Conservation (phyloP, 2,888 invertebrate species). For the Trisateles emortualis region DNA sequence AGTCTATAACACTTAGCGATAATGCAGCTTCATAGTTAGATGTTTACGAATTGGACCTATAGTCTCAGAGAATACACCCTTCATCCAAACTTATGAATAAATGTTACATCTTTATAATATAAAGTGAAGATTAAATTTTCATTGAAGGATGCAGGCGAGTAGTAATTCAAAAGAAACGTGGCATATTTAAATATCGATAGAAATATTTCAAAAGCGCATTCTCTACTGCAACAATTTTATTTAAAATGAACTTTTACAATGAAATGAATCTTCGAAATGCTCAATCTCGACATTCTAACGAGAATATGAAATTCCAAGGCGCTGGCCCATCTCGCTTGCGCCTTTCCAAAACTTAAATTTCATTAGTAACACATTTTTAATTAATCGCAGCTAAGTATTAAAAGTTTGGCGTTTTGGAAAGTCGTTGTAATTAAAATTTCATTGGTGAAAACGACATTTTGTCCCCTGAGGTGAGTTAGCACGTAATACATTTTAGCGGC, state of each 20-base stretch:
- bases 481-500: constrained; percentile 36
- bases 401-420: constrained; percentile 61
- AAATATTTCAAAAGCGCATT: constrained; percentile 35
- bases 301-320: constrained; percentile 65
- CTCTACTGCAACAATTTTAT: constrained; percentile 34
- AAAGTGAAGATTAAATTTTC: background rate
- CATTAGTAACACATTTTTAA: constrained; percentile 69
- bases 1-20: too few relatives aligned
- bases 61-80: too few relatives aligned
- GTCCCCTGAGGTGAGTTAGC: constrained; percentile 42
- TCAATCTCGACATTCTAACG: constrained; percentile 57
- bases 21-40: too few relatives aligned
- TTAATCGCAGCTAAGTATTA: constrained; percentile 64
- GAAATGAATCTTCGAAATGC: constrained; percentile 51
- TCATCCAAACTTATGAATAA: too few relatives aligned
- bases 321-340: constrained; percentile 35
- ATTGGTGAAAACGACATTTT: constrained; percentile 54
- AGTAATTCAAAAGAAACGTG: background rate
- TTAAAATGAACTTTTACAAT: constrained; percentile 50
- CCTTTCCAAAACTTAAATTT: constrained; percentile 61
- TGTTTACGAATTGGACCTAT: too few relatives aligned
- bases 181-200: constrained; percentile 7
- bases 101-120: too few relatives aligned
- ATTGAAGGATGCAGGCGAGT: background rate
- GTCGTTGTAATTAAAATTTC: constrained; percentile 54